phyloP scores from a whole-genome alignment of 64 coral and sea anemone species.

The Cladopsammia gracilis region DNA sequence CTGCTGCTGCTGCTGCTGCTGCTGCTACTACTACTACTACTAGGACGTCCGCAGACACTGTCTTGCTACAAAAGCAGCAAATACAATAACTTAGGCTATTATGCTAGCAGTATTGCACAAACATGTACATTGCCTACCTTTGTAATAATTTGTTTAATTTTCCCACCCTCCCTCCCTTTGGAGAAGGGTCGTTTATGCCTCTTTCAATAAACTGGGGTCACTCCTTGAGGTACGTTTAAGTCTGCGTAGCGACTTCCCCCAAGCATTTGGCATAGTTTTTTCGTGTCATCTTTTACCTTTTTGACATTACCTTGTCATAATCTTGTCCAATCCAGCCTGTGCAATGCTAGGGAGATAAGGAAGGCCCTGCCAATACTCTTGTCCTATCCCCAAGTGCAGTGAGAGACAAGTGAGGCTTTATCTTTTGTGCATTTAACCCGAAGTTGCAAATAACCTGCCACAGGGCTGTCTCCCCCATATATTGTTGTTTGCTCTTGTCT shows the following conservation, averaged over 20 bases:
- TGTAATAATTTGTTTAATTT: background rate
- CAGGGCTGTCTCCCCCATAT: too few species aligned
- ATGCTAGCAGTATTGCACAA: background rate
- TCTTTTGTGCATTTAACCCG: too few species aligned
- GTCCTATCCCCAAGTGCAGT: background rate
- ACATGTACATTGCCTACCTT: background rate
- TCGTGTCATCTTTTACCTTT: background rate
- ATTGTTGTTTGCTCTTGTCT: too few species aligned
- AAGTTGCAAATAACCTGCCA: too few species aligned
- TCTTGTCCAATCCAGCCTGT: background rate
- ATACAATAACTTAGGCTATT: background rate
- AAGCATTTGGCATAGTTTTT: background rate
- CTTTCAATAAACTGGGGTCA: background rate
- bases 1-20: too few species aligned
- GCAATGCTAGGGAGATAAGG: background rate
- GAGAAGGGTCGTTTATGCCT: background rate
- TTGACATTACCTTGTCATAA: background rate
- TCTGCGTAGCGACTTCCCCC: slow-evolving; percentile 7
- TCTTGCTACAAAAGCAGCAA: background rate
- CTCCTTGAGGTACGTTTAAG: background rate
- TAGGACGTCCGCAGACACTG: background rate
- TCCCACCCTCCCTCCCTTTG: background rate
- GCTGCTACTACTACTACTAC: too few species aligned
- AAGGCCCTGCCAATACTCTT: slow-evolving; percentile 4
- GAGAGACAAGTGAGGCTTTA: background rate